Conservation (phyloP, 2,797 vertebrate species). For the Petrocephalus sullivani region DNA sequence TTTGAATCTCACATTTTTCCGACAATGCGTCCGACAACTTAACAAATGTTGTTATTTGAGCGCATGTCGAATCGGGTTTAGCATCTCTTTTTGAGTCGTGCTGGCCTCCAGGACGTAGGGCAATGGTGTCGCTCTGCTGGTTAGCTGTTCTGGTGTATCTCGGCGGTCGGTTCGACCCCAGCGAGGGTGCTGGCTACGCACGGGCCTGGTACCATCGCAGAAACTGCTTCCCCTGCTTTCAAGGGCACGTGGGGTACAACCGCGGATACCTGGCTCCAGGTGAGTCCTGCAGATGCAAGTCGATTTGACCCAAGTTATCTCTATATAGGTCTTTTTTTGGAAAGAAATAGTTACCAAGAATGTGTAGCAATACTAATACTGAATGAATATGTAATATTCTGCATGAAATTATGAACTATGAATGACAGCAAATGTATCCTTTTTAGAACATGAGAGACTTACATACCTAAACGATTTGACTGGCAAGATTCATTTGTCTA, state of each 20-base stretch:
- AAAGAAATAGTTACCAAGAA: neutral
- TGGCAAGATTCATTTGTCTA: neutral
- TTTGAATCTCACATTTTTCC: slow-evolving; percentile 22
- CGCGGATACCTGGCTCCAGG: slow-evolving; percentile 50
- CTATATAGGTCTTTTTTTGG: neutral
- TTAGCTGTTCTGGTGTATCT: slow-evolving; percentile 30
- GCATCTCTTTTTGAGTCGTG: slow-evolving; percentile 9
- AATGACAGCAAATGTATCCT: neutral
- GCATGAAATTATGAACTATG: too few species aligned
- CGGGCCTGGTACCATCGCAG: slow-evolving; percentile 61
- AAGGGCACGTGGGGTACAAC: slow-evolving; percentile 49
- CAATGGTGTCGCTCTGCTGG: slow-evolving; percentile 18
- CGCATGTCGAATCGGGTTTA: slow-evolving; percentile 3
- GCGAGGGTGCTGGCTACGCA: slow-evolving; percentile 29
- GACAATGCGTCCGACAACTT: slow-evolving; percentile 31
- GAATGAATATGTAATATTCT: neutral
- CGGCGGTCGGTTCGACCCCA: slow-evolving; percentile 41
- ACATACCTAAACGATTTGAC: neutral
- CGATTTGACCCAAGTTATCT: neutral
- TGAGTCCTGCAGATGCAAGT: slow-evolving; percentile 39
- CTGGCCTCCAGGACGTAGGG: slow-evolving; percentile 7
- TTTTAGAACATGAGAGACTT: neutral
- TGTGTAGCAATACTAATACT: neutral
- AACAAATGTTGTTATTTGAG: slow-evolving; percentile 16
- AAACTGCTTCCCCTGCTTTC: slow-evolving; percentile 66